Base-by-base conservation (phyloP, 2,113 vertebrate species). In the Leptobrachium leishanense region DNA sequence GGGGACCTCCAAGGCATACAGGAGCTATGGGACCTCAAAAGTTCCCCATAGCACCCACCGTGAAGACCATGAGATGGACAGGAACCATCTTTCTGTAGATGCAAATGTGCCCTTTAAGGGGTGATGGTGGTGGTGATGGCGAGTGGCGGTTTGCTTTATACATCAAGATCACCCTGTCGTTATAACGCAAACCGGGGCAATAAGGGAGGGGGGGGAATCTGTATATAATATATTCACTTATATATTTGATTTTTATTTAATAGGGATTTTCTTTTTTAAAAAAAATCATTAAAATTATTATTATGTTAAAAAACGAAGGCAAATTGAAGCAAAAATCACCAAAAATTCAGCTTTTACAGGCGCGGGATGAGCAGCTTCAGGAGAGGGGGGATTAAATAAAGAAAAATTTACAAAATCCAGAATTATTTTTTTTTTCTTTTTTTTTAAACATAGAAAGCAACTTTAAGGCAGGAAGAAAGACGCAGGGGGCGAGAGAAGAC, bases 211-310 rank as follows among this genome's bases (percentile, higher is more conserved):
- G 44, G 20, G 20, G 20, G 57, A 59, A 59, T 46, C 64, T 55
- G 74, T 43, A 67, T 67, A 74, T 43, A 41, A 7, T 57, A 57
- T 31, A 31, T 66, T 42, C 41, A 68, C 12, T 68, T 68, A 68
- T n/a, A 76, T 54, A 46, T 74, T 57, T 13, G 3, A 15, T 40
- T 54, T 50, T 43, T 57, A 57, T 11, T 59, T 59, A 13, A 13
- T 59, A 59, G 5, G 42, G 15, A 55, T 75, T 75, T 43, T 67
- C 67, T 75, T 74, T 46, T 39, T 65, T 53, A 68, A 15, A 44
- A 65, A 59, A 57, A 12, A 62, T n/a, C 13, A 42, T 40, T 50
- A 55, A n/a, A 67, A 66, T 65, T 1, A 0, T 65, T 1, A 0
- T 12, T 59, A 59, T 59, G 13, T 15, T 1, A 15, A 59, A 59